These are phyloP conservation scores for Drosophila nigricruria DNA, from an alignment of 2,888 invertebrate species.

Conservation along the genomic window DNA sequence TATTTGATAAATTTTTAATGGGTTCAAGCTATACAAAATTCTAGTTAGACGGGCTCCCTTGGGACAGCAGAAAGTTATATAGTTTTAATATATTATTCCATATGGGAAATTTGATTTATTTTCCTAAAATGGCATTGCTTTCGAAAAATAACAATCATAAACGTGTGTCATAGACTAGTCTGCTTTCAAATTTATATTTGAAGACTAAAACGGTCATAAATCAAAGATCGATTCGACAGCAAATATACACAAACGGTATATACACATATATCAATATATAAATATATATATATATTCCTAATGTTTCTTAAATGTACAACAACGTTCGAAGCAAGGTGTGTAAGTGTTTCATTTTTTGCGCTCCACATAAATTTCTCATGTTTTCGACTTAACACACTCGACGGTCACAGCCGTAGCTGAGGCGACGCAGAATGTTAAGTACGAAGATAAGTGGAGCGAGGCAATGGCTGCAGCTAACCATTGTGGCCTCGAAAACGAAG, in stretches of 20 bases:
- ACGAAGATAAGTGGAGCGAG: constrained; percentile 10
- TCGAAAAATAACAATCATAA: background rate
- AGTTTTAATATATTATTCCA: background rate
- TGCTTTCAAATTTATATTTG: background rate
- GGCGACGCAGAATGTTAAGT: background rate
- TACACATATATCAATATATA: background rate
- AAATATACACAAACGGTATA: background rate
- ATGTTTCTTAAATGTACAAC: constrained; percentile 1
- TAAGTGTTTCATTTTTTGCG: background rate
- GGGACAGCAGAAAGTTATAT: background rate
- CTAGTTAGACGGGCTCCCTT: too few species aligned
- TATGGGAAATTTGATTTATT: background rate
- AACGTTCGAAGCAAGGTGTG: constrained; percentile 1
- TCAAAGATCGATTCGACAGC: background rate
- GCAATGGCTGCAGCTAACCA: constrained; percentile 28
- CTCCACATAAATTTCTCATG: constrained; percentile 1
- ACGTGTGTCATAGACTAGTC: background rate
- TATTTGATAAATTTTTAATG: too few species aligned
- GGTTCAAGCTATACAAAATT: too few species aligned
- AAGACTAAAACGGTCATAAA: background rate
- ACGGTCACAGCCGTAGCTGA: constrained; percentile 11
- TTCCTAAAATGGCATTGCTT: background rate
- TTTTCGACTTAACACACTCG: constrained; percentile 18
- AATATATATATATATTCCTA: background rate
- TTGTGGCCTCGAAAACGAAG: constrained; percentile 30